A percentile compares a stretch with the other conserved stretches of the same genome.
Conservation (phyloP, 2,113 vertebrate genomes). For the Dicaeum eximium region DNA sequence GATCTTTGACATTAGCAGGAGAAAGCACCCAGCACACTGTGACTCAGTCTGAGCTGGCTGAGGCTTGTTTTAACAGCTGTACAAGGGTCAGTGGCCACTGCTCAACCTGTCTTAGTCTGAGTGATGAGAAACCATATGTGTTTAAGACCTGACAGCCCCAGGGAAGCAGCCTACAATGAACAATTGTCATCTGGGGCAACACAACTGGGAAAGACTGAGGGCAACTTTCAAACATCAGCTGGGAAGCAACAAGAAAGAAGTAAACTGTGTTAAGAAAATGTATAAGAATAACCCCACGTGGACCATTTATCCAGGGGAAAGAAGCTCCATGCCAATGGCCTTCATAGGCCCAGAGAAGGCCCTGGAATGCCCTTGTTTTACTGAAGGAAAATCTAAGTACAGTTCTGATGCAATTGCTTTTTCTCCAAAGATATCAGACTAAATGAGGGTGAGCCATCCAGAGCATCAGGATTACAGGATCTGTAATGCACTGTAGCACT, state of each 20-base stretch:
- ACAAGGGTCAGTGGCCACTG: not conserved
- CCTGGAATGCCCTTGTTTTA: not conserved
- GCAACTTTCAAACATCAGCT: not conserved
- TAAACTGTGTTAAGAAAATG: not conserved
- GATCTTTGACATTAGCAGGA: not conserved
- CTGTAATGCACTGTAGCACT: no score
- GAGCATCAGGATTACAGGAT: not conserved
- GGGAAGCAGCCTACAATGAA: not conserved
- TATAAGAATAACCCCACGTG: not conserved
- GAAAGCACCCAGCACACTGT: not conserved
- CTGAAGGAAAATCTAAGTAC: not conserved
- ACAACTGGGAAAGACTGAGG: not conserved
- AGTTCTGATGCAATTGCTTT: not conserved
- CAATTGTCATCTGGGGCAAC: not conserved
- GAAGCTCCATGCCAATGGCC: not conserved
- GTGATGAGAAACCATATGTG: rapidly evolving
- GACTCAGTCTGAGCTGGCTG: not conserved
- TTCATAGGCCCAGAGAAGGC: not conserved
- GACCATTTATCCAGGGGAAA: not conserved
- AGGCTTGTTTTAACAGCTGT: not conserved
- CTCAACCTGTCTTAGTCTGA: not conserved
- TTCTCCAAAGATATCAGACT: not conserved
- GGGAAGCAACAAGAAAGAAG: not conserved
- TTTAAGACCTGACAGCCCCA: not conserved
- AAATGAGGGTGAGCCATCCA: not conserved